Evolutionary conservation across 2,113 vertebrate species (phyloP).

Genomic region (Rynchops niger): DNA sequence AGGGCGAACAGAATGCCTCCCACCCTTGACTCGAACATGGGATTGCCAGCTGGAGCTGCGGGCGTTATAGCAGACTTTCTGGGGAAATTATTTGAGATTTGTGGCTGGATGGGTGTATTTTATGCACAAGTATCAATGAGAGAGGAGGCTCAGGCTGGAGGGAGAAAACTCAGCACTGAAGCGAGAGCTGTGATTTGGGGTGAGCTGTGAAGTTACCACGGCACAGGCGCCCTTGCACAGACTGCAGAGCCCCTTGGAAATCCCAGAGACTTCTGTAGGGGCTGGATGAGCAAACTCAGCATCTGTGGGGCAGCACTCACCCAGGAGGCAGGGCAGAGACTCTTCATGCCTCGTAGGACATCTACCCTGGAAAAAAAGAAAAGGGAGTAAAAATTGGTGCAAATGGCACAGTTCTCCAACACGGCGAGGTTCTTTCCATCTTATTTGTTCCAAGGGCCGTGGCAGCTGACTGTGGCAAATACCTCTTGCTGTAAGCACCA

Average conservation of each 20-base stretch:
- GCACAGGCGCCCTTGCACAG: background rate
- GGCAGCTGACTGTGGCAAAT: background rate
- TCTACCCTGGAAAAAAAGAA: background rate
- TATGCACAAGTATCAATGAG: background rate
- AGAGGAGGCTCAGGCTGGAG: background rate
- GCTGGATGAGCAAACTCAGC: background rate
- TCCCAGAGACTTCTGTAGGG: background rate
- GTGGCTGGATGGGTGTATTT: background rate
- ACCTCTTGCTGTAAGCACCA: background rate
- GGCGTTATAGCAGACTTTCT: background rate
- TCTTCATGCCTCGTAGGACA: background rate
- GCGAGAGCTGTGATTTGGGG: background rate
- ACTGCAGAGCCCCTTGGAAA: background rate
- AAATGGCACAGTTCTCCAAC: background rate
- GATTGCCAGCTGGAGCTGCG: background rate
- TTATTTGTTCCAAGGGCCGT: background rate
- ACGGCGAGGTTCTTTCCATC: background rate
- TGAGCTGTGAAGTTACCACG: background rate
- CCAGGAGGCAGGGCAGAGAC: background rate
- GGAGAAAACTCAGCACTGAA: background rate
- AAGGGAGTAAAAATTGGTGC: background rate
- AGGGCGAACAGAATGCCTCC: background rate
- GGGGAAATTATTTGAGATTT: background rate
- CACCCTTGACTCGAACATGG: background rate
- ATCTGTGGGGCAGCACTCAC: background rate